phyloP scores from a whole-genome alignment of 2,113 vertebrate genomes.

The Pelmatolapia mariae region DNA sequence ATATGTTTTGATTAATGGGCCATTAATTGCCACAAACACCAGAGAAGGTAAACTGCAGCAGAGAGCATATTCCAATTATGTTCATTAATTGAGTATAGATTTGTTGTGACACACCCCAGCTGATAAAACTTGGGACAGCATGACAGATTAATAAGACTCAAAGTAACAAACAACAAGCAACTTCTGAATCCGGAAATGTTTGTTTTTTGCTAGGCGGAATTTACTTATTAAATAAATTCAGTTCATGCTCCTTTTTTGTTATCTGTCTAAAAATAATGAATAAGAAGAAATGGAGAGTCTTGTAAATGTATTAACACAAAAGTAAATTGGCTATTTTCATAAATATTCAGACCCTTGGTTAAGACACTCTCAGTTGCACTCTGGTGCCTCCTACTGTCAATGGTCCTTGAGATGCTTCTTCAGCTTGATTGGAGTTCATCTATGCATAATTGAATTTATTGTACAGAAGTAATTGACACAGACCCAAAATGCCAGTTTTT shows the following conservation, averaged over 20 bases:
- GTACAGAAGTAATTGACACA: not conserved
- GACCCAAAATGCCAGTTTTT: rapidly evolving
- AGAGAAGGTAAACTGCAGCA: not conserved
- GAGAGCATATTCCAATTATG: constrained; percentile 7
- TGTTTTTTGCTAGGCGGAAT: not conserved
- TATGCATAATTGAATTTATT: not conserved
- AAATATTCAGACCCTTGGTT: not conserved
- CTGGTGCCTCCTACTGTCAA: not conserved
- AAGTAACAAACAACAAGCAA: not conserved
- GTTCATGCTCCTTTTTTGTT: not conserved
- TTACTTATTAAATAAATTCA: not conserved
- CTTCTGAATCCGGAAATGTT: not conserved
- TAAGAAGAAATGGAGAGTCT: not conserved
- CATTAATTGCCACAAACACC: constrained; percentile 2
- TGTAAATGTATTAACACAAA: not conserved
- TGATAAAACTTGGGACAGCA: not conserved
- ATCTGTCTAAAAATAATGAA: not conserved
- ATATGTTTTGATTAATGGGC: constrained; percentile 1
- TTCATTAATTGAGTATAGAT: not conserved
- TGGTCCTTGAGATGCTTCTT: not conserved
- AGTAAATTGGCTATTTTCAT: not conserved
- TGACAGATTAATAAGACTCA: not conserved
- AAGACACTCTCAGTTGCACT: not conserved
- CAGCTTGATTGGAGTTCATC: not conserved
- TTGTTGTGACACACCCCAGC: constrained; percentile 24